Base-by-base conservation (phyloP, 2,888 invertebrate species). In the Apocheima hispidaria region DNA sequence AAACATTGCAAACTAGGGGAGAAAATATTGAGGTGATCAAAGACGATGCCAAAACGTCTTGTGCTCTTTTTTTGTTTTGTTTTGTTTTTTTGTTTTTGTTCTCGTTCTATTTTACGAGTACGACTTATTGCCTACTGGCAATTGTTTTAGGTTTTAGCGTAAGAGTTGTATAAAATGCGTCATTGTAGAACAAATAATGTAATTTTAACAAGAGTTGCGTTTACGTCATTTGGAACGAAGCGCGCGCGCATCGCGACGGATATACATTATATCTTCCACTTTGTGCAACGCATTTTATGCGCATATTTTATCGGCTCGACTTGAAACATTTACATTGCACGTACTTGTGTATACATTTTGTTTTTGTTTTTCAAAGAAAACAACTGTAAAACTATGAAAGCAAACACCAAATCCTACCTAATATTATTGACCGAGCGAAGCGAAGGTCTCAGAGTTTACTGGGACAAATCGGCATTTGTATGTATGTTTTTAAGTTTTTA, bases 251-350 rank as follows among this genome's bases (percentile, higher is more conserved):
- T 28, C 12, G 18, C 41, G 20, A 40, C 46, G 3, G 16, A 50
- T 49, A 33, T 53, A n/a, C n/a, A n/a, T 30, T 5, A 40, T n/a
- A 28, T 38, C 9, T 36, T 43, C 21, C 36, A 18, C n/a, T 48
- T 56, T 57, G 35, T 52, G 36, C 23, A 49, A n/a, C 41, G 53
- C 62, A 49, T 49, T 12, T 57, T 59, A 60, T 54, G 51, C 55
- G 65, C 65, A 63, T 65, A 64, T 51, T 40, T 62, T 46, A 52
- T 20, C 20, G 46, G 38, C 35, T 16, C 38, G 28, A 18, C 56
- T 57, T 36, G 46, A 14, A 48, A 41, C 10, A 60, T 62, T 65
- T 58, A 55, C 52, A 66, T 64, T 60, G 59, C 52, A 50, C 26
- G 16, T 41, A 16, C 23, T 66, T 7, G 20, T 61, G 57, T 40